Evolutionary conservation across 2,888 invertebrate genomes (phyloP).

Genomic region (Cryptus viduatorius): DNA sequence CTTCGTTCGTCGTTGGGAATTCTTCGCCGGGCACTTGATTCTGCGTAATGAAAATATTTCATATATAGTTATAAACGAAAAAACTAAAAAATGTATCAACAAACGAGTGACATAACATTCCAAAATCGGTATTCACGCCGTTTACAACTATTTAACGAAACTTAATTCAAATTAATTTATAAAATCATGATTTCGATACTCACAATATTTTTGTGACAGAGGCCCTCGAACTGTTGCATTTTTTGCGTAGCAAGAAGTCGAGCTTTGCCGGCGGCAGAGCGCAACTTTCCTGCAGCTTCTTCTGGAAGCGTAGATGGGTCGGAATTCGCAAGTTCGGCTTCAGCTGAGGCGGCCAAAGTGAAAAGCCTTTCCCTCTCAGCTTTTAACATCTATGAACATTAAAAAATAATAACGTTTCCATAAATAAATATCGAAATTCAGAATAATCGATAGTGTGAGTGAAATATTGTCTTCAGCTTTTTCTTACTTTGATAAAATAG

Average conservation of each 20-base stretch:
- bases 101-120: background rate
- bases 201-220: conserved; percentile 89
- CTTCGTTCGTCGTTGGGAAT: conserved; percentile 95
- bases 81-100: no score
- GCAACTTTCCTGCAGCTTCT: conserved; percentile 93
- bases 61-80: no score
- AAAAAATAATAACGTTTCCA: background rate
- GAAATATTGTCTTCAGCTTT: background rate
- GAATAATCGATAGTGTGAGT: background rate
- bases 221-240: conserved; percentile 97
- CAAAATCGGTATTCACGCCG: background rate
- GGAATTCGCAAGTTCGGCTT: conserved; percentile 88
- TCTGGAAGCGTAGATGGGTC: conserved; percentile 87
- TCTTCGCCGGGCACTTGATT: conserved; percentile 91
- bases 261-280: conserved; percentile 96
- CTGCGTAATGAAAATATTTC: conserved; percentile 77
- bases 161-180: background rate
- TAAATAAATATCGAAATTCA: background rate
- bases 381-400: conserved; percentile 87
- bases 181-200: conserved; percentile 74
- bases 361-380: conserved; percentile 90
- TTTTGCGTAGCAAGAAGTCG: conserved; percentile 95
- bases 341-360: conserved; percentile 89
- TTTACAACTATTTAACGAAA: no score
- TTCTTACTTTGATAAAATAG: conserved; percentile 89